phyloP scores from a whole-genome alignment of 2,888 invertebrate species.

The Ophraella communa region DNA sequence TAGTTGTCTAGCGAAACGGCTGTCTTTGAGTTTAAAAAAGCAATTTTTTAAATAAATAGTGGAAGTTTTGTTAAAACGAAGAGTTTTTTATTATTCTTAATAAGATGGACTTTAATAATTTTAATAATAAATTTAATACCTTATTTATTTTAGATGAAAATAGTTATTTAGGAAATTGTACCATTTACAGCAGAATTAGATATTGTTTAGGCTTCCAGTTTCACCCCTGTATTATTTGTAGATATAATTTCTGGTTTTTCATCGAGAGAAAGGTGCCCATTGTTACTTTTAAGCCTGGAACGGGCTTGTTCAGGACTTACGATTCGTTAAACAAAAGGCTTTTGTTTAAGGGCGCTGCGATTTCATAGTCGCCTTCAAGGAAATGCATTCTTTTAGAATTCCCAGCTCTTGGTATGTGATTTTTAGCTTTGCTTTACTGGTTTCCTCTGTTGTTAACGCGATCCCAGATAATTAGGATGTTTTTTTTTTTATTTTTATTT shows the following conservation, averaged over 20 bases:
- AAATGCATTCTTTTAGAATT: conserved; percentile 26
- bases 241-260: conserved; percentile 22
- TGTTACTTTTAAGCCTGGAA: conserved; percentile 34
- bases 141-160: too few relatives aligned
- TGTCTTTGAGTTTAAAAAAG: too few relatives aligned
- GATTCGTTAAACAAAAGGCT: conserved; percentile 36
- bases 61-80: too few relatives aligned
- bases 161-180: too few relatives aligned
- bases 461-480: neutral
- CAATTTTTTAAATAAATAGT: too few relatives aligned
- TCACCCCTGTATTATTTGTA: conserved; percentile 4
- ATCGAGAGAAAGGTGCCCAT: conserved; percentile 28
- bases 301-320: conserved; percentile 35
- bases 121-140: too few relatives aligned
- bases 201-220: too few relatives aligned
- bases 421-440: conserved; percentile 1
- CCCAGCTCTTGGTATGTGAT: conserved; percentile 7
- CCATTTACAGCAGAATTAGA: too few relatives aligned
- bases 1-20: too few relatives aligned
- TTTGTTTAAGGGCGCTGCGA: conserved; percentile 29
- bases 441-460: neutral
- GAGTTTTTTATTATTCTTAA: too few relatives aligned
- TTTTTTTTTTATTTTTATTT: neutral
- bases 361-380: conserved; percentile 26
- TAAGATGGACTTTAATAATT: too few relatives aligned